A percentile compares a stretch with the other conserved stretches of the same genome.
phyloP scores from a whole-genome alignment of 2,888 invertebrate genomes.

The Ormia ochracea region DNA sequence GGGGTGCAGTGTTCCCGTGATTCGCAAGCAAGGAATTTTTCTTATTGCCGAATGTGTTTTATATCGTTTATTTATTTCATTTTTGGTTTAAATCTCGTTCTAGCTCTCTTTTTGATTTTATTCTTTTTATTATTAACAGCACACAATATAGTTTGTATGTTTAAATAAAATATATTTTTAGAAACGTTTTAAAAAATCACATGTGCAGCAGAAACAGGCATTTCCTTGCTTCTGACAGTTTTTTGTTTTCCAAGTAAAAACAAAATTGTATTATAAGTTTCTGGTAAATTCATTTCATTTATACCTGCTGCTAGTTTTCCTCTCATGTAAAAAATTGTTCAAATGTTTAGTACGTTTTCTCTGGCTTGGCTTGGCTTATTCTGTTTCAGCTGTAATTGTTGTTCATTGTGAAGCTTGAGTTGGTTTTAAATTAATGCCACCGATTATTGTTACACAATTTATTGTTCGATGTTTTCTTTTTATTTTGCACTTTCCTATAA shows the following conservation, averaged over 20 bases:
- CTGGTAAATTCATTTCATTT: background rate
- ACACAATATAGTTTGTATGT: background rate
- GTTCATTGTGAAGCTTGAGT: slow-evolving; percentile 47
- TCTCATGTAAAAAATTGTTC: slow-evolving; percentile 4
- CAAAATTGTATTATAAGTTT: background rate
- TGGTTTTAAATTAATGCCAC: slow-evolving; percentile 46
- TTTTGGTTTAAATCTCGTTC: background rate
- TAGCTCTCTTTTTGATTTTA: background rate
- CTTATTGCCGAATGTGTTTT: slow-evolving; percentile 56
- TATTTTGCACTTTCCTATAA: slow-evolving; percentile 1
- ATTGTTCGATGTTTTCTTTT: background rate
- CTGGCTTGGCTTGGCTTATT: slow-evolving; percentile 12
- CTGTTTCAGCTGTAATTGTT: slow-evolving; percentile 22
- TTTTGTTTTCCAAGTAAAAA: background rate
- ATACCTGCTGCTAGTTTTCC: background rate
- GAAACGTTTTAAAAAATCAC: slow-evolving; percentile 18
- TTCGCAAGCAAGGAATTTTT: slow-evolving; percentile 19
- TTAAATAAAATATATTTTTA: background rate
- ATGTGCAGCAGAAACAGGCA: slow-evolving; percentile 11
- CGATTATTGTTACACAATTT: background rate
- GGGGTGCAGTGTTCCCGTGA: background rate
- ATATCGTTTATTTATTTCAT: slow-evolving; percentile 27
- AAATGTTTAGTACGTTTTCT: slow-evolving; percentile 8
- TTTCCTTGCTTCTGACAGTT: slow-evolving; percentile 3
- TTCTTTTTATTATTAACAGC: background rate